Evolutionary conservation across 2,888 invertebrate species (phyloP), one percentile per base, ranked within the genome.

Genomic region (Hoplodrina blanda): DNA sequence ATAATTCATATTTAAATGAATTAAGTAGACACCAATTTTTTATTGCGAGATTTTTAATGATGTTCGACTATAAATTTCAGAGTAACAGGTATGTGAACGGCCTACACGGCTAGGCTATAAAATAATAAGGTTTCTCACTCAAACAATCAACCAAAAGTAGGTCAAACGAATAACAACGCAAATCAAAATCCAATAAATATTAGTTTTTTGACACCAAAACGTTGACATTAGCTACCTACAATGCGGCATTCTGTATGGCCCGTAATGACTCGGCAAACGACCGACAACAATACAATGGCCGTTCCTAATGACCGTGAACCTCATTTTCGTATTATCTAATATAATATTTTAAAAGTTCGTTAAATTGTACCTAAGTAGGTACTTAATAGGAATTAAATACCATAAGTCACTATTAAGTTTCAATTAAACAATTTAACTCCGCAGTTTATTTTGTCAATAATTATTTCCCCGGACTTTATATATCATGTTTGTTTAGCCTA

Each of bases 251-350:
- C 57, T 76, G 46, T 81, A 74, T 68, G 71, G 56, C 63, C 50
- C 62, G 54, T 85, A 86, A 89, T 84, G 85, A 85, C 70, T 70
- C 73, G 41, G 80, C 79, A 83, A 84, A 84, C 74, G 73, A 84
- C 66, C 80, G 66, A 78, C 75, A 71, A 73, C 69, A 75, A 80
- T 66, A 80, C 82, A 81, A 83, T 81, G 78, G 84, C 81, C 67
- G 66, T 67, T 75, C 77, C 55, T 87, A 89, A 87, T 83, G 86
- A 86, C 87, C 85, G 69, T 88, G 87, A 89, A 88, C 85, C 83
- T 87, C 82, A 80, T 86, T 87, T 84, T 77, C 72, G 68, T 78
- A 80, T 86, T 85, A 86, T 81, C 72, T 78, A 79, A 82, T 20
- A 65, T 64, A 64, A 44, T 67, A 50, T 44, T 73, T 65, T 41